These are phyloP conservation scores for Schizotus pectinicornis DNA, from an alignment of 2,888 invertebrate species.

Conservation along the genomic window DNA sequence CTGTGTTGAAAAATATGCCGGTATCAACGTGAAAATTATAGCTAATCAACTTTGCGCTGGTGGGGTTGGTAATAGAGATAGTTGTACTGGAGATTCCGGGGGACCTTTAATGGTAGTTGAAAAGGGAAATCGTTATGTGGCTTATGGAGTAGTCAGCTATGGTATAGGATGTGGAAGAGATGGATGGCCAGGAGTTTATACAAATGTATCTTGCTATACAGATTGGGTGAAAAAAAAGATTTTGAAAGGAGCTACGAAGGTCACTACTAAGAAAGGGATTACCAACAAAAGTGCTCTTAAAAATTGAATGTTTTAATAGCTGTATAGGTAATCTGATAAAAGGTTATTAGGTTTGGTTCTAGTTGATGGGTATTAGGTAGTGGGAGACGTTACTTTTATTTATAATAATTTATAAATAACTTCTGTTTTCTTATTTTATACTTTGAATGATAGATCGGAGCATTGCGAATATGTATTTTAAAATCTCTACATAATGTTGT, in stretches of 20 bases:
- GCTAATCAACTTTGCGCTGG: constrained; percentile 76
- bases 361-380: too few species aligned
- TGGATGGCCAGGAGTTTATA: constrained; percentile 75
- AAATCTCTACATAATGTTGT: too few species aligned
- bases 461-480: too few species aligned
- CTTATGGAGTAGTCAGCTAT: constrained; percentile 72
- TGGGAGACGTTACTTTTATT: too few species aligned
- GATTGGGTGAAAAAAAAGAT: constrained; percentile 64
- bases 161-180: constrained; percentile 71
- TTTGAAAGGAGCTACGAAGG: neutral
- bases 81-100: constrained; percentile 82
- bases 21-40: constrained; percentile 60
- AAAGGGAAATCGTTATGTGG: constrained; percentile 52
- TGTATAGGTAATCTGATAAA: too few species aligned
- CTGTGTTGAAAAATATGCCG: constrained; percentile 63
- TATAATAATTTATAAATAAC: too few species aligned
- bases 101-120: constrained; percentile 72
- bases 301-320: too few species aligned
- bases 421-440: too few species aligned
- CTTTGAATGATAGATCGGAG: too few species aligned
- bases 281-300: too few species aligned
- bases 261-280: too few species aligned
- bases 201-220: constrained; percentile 65
- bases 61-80: constrained; percentile 70
- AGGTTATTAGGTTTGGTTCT: too few species aligned